These are phyloP conservation scores for Atethmia centrago DNA, from an alignment of 2,888 invertebrate genomes.

Conservation along the genomic window DNA sequence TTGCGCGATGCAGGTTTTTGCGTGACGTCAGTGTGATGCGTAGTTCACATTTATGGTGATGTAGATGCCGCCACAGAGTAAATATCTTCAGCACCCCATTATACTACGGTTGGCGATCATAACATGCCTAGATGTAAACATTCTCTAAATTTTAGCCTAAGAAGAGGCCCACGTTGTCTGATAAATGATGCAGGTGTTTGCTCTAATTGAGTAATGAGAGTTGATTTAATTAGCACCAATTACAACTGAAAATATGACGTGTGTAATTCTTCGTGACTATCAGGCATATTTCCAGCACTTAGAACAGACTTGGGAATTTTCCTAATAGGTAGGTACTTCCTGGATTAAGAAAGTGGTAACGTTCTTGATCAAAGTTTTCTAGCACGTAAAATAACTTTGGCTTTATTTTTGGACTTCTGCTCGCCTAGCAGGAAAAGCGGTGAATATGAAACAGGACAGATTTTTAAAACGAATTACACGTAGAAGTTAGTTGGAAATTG, in stretches of 20 bases:
- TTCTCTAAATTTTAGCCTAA: not conserved
- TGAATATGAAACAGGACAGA: not conserved
- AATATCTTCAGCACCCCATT: not conserved
- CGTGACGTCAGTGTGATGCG: no score
- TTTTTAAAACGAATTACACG: not conserved
- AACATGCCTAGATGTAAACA: constrained; percentile 3
- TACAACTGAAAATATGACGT: constrained; percentile 7
- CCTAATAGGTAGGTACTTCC: not conserved
- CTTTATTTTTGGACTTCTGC: not conserved
- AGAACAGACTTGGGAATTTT: not conserved
- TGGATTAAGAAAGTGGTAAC: not conserved
- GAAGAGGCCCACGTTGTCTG: constrained; percentile 16
- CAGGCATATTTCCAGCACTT: not conserved
- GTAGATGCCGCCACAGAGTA: no score
- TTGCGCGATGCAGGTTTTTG: no score
- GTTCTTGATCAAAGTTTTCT: not conserved
- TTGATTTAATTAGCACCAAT: constrained; percentile 44
- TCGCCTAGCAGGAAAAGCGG: not conserved
- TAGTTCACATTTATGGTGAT: no score
- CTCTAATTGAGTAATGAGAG: constrained; percentile 24
- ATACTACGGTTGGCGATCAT: not conserved
- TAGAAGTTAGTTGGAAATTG: not conserved
- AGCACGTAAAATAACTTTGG: not conserved
- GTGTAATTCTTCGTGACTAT: not conserved
- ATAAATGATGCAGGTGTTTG: constrained; percentile 23